Evolutionary conservation across 2,888 invertebrate genomes (phyloP).

Genomic region (Pharmacophagus antenor): DNA sequence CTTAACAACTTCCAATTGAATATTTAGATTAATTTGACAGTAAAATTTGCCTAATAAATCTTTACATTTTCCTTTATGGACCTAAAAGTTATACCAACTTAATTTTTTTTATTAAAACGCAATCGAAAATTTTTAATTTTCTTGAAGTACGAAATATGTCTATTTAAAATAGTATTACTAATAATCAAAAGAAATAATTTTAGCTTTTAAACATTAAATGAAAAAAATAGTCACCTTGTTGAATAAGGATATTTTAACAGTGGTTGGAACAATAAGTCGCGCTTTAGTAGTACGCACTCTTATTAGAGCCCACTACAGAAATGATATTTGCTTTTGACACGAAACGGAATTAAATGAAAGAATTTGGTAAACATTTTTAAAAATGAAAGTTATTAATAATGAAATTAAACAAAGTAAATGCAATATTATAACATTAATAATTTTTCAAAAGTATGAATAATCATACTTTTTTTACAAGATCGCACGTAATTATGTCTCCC

Average conservation of each 20-base stretch:
- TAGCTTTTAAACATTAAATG: background rate
- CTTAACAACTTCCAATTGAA: slow-evolving; percentile 1
- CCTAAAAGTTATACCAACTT: background rate
- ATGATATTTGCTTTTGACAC: background rate
- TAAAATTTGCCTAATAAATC: background rate
- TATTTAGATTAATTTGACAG: background rate
- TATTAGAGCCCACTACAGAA: background rate
- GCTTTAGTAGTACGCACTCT: background rate
- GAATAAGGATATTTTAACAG: background rate
- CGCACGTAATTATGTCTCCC: too few species aligned
- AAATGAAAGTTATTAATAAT: background rate
- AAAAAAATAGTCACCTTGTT: background rate
- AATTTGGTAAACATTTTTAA: background rate
- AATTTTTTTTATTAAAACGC: too few species aligned
- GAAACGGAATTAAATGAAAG: background rate
- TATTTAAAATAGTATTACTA: background rate
- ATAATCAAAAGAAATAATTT: background rate
- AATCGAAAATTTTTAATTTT: too few species aligned
- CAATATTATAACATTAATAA: too few species aligned
- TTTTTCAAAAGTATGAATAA: too few species aligned
- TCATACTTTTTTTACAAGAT: too few species aligned
- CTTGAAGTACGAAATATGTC: background rate
- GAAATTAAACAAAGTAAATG: background rate
- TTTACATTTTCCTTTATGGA: background rate
- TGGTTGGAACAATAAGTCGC: background rate